Evolutionary conservation across 2,888 invertebrate species (phyloP).

Genomic region (Drosophila putrida): DNA sequence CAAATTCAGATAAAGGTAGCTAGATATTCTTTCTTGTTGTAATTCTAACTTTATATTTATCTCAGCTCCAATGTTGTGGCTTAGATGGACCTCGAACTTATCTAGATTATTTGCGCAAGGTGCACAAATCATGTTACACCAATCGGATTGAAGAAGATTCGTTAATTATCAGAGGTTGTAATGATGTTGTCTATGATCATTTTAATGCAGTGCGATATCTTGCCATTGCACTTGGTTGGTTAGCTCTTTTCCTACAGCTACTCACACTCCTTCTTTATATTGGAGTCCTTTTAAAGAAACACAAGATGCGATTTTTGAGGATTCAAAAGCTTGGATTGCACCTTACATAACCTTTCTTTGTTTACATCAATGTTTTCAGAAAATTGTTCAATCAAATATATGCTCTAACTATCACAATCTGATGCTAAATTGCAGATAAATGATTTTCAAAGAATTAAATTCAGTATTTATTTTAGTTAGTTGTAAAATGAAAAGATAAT

Average conservation of each 20-base stretch:
- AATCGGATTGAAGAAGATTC: neutral
- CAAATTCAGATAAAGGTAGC: constrained; percentile 28
- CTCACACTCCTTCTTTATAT: neutral
- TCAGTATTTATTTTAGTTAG: constrained; percentile 5
- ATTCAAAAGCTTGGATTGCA: neutral
- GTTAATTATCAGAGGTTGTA: constrained; percentile 44
- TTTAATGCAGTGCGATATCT: constrained; percentile 8
- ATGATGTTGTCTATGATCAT: constrained; percentile 18
- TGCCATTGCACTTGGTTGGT: constrained; percentile 15
- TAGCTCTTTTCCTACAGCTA: constrained; percentile 18
- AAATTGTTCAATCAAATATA: too few relatives aligned
- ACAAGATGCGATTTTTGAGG: neutral
- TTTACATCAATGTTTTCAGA: neutral
- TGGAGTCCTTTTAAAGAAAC: neutral
- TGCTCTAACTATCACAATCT: too few relatives aligned
- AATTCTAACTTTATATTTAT: neutral
- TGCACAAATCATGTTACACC: constrained; percentile 38
- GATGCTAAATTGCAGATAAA: too few relatives aligned
- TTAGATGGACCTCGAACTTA: constrained; percentile 50
- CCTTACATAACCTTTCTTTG: neutral
- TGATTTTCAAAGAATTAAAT: too few relatives aligned
- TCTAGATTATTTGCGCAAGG: constrained; percentile 29
- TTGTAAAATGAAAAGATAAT: constrained; percentile 5
- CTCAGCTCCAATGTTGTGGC: constrained; percentile 54
- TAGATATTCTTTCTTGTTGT: too few relatives aligned